Percentiles rank a stretch among this genome's conserved stretches.
phyloP scores from a whole-genome alignment of 2,888 invertebrate genomes.

The Alsophila aescularia region DNA sequence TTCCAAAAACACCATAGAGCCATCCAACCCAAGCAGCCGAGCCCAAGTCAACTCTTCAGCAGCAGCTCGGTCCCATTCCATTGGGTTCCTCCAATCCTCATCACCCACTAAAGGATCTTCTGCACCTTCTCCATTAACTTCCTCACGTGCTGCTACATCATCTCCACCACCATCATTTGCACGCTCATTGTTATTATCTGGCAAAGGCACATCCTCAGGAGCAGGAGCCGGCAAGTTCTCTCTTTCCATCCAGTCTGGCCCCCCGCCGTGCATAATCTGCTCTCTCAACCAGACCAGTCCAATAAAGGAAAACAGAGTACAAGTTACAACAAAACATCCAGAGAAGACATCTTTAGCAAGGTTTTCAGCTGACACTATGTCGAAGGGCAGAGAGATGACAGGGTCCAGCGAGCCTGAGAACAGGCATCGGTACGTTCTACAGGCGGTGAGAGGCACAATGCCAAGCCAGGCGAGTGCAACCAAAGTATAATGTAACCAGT shows the following conservation, averaged over 20 bases:
- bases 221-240: slow-evolving; percentile 84
- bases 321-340: slow-evolving; percentile 98
- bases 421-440: slow-evolving; percentile 96
- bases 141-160: slow-evolving; percentile 63
- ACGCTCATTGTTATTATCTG: slow-evolving; percentile 80
- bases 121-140: slow-evolving; percentile 66
- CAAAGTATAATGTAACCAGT: slow-evolving; percentile 98
- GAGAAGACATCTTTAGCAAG: slow-evolving; percentile 97
- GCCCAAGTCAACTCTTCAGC: slow-evolving; percentile 99
- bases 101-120: slow-evolving; percentile 87
- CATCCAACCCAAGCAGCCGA: slow-evolving; percentile 96
- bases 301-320: slow-evolving; percentile 98
- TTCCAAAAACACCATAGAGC: slow-evolving; percentile 97
- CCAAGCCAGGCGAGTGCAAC: slow-evolving; percentile 99
- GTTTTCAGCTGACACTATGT: slow-evolving; percentile 97
- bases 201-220: slow-evolving; percentile 73
- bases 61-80: slow-evolving; percentile 99
- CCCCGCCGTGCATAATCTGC: slow-evolving; percentile 98
- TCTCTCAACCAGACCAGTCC: slow-evolving; percentile 98
- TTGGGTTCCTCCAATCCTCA: slow-evolving; percentile 98
- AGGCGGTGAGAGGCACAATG: slow-evolving; percentile 97
- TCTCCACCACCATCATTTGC: slow-evolving; percentile 68
- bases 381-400: slow-evolving; percentile 93
- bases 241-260: slow-evolving; percentile 97
- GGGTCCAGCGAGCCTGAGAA: slow-evolving; percentile 96